These are phyloP conservation scores for Phasia obesa DNA, from an alignment of 2,888 invertebrate genomes.

Conservation along the genomic window DNA sequence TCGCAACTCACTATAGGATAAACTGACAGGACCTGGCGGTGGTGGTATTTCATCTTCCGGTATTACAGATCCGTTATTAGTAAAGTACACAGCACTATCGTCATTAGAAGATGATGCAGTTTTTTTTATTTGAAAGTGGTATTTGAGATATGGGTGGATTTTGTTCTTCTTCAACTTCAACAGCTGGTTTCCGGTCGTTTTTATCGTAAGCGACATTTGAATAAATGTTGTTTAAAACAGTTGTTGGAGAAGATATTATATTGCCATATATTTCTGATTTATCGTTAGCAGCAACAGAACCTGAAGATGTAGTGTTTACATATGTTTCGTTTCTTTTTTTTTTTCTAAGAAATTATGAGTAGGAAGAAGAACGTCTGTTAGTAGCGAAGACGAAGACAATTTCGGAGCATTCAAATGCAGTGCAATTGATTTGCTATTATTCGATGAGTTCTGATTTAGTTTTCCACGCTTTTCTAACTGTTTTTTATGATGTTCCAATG, in stretches of 20 bases:
- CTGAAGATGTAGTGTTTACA: conserved; percentile 24
- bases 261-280: conserved; percentile 60
- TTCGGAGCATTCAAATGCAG: conserved; percentile 71
- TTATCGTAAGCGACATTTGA: conserved; percentile 59
- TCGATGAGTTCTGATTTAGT: conserved; percentile 67
- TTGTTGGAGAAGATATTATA: conserved; percentile 13
- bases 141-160: conserved; percentile 86
- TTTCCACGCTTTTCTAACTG: conserved; percentile 80
- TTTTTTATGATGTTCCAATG: conserved; percentile 82
- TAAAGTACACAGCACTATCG: conserved; percentile 21
- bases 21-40: conserved; percentile 94
- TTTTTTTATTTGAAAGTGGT: conserved; percentile 75
- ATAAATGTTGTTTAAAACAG: conserved; percentile 55
- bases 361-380: conserved; percentile 44
- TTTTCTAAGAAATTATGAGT: conserved; percentile 44
- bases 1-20: conserved; percentile 93
- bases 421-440: conserved; percentile 18
- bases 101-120: conserved; percentile 3
- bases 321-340: conserved; percentile 43
- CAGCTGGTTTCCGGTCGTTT: background rate
- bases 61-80: conserved; percentile 29
- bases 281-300: background rate
- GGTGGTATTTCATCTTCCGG: conserved; percentile 87
- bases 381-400: conserved; percentile 74
- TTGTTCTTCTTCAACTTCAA: conserved; percentile 74